Conservation (phyloP, 2,888 invertebrate species). For the Ditula angustiorana region DNA sequence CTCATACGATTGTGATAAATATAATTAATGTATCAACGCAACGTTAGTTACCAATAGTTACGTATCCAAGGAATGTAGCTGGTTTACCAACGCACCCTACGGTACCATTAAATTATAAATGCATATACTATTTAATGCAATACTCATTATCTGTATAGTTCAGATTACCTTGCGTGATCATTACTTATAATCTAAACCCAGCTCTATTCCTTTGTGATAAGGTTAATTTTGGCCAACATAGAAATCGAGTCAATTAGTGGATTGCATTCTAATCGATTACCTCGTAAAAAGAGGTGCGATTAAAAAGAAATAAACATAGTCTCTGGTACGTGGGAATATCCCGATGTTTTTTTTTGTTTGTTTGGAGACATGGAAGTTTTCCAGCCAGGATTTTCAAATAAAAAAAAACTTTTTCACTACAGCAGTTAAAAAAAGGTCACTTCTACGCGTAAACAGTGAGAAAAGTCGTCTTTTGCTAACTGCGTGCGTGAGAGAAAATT, state of each 20-base stretch:
- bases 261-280: background rate
- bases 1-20: background rate
- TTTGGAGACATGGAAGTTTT: background rate
- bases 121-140: conserved; percentile 27
- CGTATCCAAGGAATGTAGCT: conserved; percentile 25
- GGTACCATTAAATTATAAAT: conserved; percentile 25
- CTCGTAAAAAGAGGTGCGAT: background rate
- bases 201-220: background rate
- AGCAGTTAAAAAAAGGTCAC: no score
- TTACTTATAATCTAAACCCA: background rate
- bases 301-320: background rate
- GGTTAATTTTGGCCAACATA: background rate
- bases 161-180: conserved; percentile 12
- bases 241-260: conserved; percentile 2
- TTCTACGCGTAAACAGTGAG: no score
- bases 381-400: background rate
- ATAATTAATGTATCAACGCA: conserved; percentile 22
- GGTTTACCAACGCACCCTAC: conserved; percentile 12
- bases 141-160: conserved; percentile 30
- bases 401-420: no score
- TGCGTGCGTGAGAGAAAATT: no score
- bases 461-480: no score
- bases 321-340: conserved; percentile 8
- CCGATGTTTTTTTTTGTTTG: background rate
- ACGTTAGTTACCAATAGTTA: conserved; percentile 32